Evolutionary conservation across 2,113 vertebrate species (phyloP).

Genomic region (Smithornis capensis): DNA sequence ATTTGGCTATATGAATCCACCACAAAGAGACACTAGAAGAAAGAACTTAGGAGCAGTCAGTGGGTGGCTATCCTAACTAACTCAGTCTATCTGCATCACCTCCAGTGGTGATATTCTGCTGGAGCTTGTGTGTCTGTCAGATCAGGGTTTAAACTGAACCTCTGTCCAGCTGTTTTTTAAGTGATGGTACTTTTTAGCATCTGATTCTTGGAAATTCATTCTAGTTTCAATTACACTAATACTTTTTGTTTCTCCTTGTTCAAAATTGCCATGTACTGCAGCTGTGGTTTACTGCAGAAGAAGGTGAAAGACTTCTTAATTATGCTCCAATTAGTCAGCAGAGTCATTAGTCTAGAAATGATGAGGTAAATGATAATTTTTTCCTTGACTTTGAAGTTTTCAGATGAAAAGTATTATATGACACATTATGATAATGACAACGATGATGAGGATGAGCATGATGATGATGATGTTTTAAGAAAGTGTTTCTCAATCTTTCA

Average conservation of each 20-base stretch:
- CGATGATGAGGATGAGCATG: too few species aligned
- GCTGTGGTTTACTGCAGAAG: not conserved
- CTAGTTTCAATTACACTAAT: not conserved
- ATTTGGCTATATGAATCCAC: not conserved
- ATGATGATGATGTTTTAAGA: not conserved
- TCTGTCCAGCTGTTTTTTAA: not conserved
- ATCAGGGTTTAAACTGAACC: not conserved
- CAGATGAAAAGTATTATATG: not conserved
- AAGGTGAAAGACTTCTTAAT: not conserved
- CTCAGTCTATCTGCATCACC: not conserved
- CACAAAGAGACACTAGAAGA: not conserved
- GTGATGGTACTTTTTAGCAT: not conserved
- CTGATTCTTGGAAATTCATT: not conserved
- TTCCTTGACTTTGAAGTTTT: not conserved
- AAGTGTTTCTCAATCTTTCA: not conserved
- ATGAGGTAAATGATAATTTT: not conserved
- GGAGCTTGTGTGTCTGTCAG: not conserved
- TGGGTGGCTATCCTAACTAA: not conserved
- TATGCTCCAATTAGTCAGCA: not conserved
- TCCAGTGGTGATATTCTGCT: not conserved
- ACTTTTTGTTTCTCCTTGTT: not conserved
- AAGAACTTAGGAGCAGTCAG: not conserved
- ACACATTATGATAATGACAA: not conserved
- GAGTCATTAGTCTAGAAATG: not conserved
- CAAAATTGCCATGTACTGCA: not conserved